Conservation (phyloP, 64 coral and sea anemone genomes). For the Dendrophyllia cribrosa region DNA sequence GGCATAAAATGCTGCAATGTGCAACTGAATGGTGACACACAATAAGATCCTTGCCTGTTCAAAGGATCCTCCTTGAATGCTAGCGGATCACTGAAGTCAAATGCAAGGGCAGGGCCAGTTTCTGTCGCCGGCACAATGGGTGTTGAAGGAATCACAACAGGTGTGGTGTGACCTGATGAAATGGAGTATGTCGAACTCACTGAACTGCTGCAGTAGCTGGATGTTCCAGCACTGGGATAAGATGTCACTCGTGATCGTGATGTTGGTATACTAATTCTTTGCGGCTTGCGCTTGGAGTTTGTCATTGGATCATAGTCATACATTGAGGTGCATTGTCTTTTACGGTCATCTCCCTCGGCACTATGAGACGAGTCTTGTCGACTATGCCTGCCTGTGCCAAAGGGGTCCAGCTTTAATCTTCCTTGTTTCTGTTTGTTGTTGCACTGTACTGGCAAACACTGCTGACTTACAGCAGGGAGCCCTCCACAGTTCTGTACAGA, state of each 20-base stretch:
- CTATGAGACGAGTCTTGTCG: conserved; percentile 69
- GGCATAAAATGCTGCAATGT: too few relatives aligned
- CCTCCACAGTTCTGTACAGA: conserved; percentile 61
- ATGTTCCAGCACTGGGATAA: conserved; percentile 44
- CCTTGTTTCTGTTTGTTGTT: conserved; percentile 38
- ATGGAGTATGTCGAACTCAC: conserved; percentile 70
- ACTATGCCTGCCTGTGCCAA: conserved; percentile 18
- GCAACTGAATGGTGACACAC: too few relatives aligned
- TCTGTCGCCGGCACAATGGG: conserved; percentile 66
- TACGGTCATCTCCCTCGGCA: conserved; percentile 45
- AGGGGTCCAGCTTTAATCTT: background rate
- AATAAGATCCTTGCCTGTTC: conserved; percentile 34
- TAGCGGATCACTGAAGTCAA: conserved; percentile 72
- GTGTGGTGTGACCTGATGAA: conserved; percentile 88
- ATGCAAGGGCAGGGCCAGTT: conserved; percentile 59
- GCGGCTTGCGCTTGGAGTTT: conserved; percentile 1
- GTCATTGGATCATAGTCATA: conserved; percentile 22
- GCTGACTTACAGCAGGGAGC: conserved; percentile 67
- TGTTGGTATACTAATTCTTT: conserved; percentile 41
- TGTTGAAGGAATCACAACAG: conserved; percentile 66
- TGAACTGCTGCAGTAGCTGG: conserved; percentile 60
- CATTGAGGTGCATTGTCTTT: background rate
- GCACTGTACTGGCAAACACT: conserved; percentile 78
- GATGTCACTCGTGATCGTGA: conserved; percentile 22
- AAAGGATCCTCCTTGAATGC: conserved; percentile 11